phyloP scores from a whole-genome alignment of 2,888 invertebrate genomes.

The Mactromeris polynyma region DNA sequence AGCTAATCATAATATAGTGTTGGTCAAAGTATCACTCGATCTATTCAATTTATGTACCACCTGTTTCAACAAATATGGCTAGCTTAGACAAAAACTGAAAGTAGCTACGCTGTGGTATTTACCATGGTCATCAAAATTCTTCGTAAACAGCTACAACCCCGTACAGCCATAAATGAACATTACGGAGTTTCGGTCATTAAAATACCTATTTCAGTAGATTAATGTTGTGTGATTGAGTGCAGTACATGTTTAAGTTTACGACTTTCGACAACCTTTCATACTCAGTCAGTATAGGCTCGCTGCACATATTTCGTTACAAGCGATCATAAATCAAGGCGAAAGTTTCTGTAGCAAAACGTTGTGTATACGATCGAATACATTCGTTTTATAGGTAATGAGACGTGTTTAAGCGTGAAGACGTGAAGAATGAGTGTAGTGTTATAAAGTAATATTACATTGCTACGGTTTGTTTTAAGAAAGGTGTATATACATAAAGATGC shows the following conservation, averaged over 20 bases:
- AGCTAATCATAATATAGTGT: no score
- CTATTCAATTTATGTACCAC: no score
- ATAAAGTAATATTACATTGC: no score
- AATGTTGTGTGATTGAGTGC: not conserved
- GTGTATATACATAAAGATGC: no score
- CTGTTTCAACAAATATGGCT: no score
- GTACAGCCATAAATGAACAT: not conserved
- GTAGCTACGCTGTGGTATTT: no score
- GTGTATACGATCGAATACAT: not conserved
- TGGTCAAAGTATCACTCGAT: no score
- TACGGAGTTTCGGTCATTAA: not conserved
- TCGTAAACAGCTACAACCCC: no score
- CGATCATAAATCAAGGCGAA: not conserved
- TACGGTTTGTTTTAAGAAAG: no score
- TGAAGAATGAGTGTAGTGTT: not conserved
- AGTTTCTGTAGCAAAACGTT: not conserved
- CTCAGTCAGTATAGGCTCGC: not conserved
- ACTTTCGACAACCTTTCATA: not conserved
- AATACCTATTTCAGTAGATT: not conserved
- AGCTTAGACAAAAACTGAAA: no score
- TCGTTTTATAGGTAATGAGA: not conserved
- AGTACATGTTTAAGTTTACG: not conserved
- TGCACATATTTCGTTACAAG: not conserved
- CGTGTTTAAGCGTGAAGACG: not conserved
- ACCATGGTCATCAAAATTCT: no score